Evolutionary conservation across 2,888 invertebrate species (phyloP), one percentile per base, ranked within the genome.

Genomic region (Seira musarum): DNA sequence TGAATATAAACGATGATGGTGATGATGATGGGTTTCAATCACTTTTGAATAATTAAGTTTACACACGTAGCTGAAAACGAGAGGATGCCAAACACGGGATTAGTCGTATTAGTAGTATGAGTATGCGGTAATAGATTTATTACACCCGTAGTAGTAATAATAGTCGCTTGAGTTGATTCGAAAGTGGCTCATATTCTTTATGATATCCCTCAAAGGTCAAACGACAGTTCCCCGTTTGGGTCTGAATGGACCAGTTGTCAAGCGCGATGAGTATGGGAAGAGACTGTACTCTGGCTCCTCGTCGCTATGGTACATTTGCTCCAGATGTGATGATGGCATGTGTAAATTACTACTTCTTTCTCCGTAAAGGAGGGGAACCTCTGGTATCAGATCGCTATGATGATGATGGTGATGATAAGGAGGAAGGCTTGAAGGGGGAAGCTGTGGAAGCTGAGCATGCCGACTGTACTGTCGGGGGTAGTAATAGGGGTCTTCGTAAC

Each of bases 141-240:
- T 80, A 53, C 60, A 81, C 49, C 13, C 69, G n/a, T n/a, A n/a
- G n/a, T n/a, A n/a, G n/a, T n/a, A n/a, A n/a, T n/a, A n/a, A 60
- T 69, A 80, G 53, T 76, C 75, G 65, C 46, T 77, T 40, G 24
- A 24, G 49, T 73, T 75, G 71, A 75, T 61, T 40, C 76, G 70
- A 72, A 75, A 71, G 25, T 74, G 61, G 68, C 74, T 75, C 72
- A 79, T 74, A 22, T 65, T 76, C 40, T 74, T 82, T 82, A 83
- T 69, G 30, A 77, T 60, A 13, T 73, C 76, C 69, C 63, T 75
- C 66, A 79, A 77, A 72, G 82, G 84, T 84, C 84, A 84, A 82
- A 84, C 84, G 74, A 82, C 81, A 25, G 84, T 84, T 67, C 84
- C 84, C 64, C 82, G 73, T 61, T 82, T 84, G 46, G 84, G 82